Percentiles rank a stretch among this genome's conserved stretches.
Conservation (phyloP, 2,113 vertebrate genomes). For the Pterocles orientalis region DNA sequence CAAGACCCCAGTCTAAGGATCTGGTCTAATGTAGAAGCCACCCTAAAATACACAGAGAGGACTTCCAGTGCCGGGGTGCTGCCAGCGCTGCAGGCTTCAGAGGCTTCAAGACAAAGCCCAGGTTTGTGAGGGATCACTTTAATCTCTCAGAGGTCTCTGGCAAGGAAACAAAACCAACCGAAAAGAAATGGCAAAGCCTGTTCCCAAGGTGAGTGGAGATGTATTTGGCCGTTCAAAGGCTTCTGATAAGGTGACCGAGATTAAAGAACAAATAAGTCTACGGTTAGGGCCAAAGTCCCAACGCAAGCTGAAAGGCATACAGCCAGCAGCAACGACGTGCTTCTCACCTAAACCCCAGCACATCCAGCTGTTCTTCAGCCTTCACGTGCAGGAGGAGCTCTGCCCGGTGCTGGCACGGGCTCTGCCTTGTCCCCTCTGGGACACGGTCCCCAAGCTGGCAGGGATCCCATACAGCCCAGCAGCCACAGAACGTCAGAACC, state of each 20-base stretch:
- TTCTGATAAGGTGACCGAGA: slow-evolving; percentile 16
- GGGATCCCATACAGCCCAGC: background rate
- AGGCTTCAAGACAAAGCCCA: background rate
- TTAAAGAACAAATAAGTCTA: slow-evolving; percentile 7
- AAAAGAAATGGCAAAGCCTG: background rate
- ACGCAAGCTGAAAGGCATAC: background rate
- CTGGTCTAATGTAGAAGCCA: background rate
- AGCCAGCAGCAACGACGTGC: fast-evolving
- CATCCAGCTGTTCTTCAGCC: background rate
- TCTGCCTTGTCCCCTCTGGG: background rate
- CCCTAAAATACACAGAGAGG: background rate
- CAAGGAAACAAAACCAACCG: background rate
- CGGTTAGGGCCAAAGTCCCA: background rate
- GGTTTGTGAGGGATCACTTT: background rate
- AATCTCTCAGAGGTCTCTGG: background rate
- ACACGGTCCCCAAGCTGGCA: fast-evolving
- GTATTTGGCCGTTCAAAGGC: background rate
- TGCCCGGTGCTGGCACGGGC: background rate
- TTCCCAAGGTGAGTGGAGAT: slow-evolving; percentile 12
- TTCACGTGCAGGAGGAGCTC: background rate
- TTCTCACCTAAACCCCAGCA: background rate
- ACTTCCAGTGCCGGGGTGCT: background rate
- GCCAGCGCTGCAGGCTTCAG: background rate
- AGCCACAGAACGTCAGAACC: fast-evolving
- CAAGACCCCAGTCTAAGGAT: background rate